Conservation (phyloP, 2,888 invertebrate species). For the Cephalotes varians region DNA sequence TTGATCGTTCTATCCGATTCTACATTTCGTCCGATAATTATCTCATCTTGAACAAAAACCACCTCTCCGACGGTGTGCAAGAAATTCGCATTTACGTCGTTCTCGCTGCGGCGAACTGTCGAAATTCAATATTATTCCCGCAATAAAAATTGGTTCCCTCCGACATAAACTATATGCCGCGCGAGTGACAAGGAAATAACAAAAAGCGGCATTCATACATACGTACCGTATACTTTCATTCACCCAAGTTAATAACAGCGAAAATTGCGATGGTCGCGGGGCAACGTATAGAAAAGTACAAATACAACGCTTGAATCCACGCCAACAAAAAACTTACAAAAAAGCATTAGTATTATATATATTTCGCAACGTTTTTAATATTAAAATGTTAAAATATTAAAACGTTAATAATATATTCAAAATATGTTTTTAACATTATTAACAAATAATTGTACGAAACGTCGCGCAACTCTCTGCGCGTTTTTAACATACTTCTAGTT, state of each 20-base stretch:
- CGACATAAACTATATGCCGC: slow-evolving; percentile 14
- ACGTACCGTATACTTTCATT: slow-evolving; percentile 40
- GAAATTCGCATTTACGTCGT: slow-evolving; percentile 43
- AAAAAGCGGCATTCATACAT: slow-evolving; percentile 29
- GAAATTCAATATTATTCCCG: slow-evolving; percentile 44
- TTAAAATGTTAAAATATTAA: slow-evolving; percentile 17
- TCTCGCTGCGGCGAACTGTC: slow-evolving; percentile 25
- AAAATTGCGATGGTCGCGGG: slow-evolving; percentile 42
- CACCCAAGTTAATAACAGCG: slow-evolving; percentile 52
- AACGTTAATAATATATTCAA: slow-evolving; percentile 19
- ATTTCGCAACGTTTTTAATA: slow-evolving; percentile 30
- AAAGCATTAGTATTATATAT: slow-evolving; percentile 5
- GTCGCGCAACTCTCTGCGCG: not conserved
- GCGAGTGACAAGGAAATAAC: slow-evolving; percentile 48
- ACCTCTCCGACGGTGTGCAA: slow-evolving; percentile 3
- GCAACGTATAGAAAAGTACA: slow-evolving; percentile 24
- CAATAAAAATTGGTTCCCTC: slow-evolving; percentile 50
- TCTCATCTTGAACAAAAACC: slow-evolving; percentile 43
- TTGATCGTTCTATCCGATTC: not conserved
- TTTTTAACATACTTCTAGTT: not conserved
- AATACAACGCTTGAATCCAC: slow-evolving; percentile 1
- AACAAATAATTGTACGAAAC: slow-evolving; percentile 8
- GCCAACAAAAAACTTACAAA: slow-evolving; percentile 24
- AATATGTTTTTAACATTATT: slow-evolving; percentile 24
- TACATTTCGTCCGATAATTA: slow-evolving; percentile 29